Evolutionary conservation across 2,797 vertebrate genomes (phyloP), one percentile per base, ranked within the genome.

Genomic region (Danio tinwini): DNA sequence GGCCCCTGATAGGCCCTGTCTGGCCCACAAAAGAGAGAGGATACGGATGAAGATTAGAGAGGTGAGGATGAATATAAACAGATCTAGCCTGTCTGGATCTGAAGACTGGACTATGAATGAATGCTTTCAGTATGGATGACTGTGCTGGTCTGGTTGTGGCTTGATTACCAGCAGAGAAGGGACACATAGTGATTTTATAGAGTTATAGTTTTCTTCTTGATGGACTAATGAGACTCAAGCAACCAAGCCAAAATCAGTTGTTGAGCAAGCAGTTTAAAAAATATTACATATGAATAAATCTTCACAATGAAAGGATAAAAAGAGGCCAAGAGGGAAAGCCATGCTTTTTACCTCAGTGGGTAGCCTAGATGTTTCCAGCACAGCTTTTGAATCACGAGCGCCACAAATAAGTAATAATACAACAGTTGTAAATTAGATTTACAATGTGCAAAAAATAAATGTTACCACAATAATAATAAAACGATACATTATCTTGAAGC

Each of bases 31-130:
- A 73, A 89, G 90, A 85, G 94, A 94, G 93, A 94, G 92, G 90
- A 94, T 93, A 90, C 91, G 88, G 89, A 91, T 92, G 85, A 85
- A 94, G 94, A 94, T 94, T 94, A 93, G 90, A 85, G 88, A 88
- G 93, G 92, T 91, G 92, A 93, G 92, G 94, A 91, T 95, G 95
- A 96, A 95, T 95, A 95, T 94, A 93, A 92, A 80, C 92, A 91
- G 93, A 94, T 95, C 94, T 90, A 95, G 95, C 92, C 92, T 93
- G 93, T 94, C 95, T 96, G 95, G 93, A 90, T 90, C 50, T 79
- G 87, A 94, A 85, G 92, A 93, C 91, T 91, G 93, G 90, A 85
- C 92, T 90, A 91, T 94, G 95, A 95, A 94, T 95, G 84, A 91
- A 87, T 90, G 92, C 95, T 92, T 92, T 93, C 95, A 95, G 90